Conservation (phyloP, 2,113 vertebrate genomes). For the Semnornis frantzii region DNA sequence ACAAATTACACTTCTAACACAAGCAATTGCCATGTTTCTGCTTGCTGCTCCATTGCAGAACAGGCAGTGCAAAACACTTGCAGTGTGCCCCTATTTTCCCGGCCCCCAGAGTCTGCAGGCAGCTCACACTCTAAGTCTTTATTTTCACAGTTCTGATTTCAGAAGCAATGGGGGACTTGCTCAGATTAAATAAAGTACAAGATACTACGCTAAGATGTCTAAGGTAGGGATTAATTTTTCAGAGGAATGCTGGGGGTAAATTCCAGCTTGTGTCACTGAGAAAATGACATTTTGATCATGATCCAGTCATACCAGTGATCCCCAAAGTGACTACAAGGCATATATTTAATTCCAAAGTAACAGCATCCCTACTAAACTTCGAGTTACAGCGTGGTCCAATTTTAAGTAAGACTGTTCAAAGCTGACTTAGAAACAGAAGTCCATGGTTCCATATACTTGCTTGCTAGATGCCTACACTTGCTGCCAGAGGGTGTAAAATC, state of each 20-base stretch:
- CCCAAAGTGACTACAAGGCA: background rate
- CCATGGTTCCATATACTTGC: fast-evolving
- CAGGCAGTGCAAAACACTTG: background rate
- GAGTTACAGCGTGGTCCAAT: background rate
- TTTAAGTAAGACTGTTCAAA: background rate
- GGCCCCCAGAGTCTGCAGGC: background rate
- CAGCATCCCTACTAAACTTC: background rate
- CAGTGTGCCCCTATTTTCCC: background rate
- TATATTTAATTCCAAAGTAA: background rate
- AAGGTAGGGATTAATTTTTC: background rate
- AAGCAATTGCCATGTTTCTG: background rate
- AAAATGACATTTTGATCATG: background rate
- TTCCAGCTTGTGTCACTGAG: background rate
- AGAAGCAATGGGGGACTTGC: background rate
- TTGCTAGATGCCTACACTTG: too few relatives aligned
- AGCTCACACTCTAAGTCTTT: background rate
- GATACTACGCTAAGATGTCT: background rate
- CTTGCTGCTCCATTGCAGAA: background rate
- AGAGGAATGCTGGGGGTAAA: background rate
- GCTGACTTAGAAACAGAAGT: background rate
- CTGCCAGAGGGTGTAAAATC: background rate
- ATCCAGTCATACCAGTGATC: background rate
- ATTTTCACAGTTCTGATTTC: background rate
- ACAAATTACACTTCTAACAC: background rate
- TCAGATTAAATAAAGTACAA: background rate